Evolutionary conservation across 2,888 invertebrate species (phyloP), one percentile per base, ranked within the genome.

Genomic region (Marronus borbonicus): DNA sequence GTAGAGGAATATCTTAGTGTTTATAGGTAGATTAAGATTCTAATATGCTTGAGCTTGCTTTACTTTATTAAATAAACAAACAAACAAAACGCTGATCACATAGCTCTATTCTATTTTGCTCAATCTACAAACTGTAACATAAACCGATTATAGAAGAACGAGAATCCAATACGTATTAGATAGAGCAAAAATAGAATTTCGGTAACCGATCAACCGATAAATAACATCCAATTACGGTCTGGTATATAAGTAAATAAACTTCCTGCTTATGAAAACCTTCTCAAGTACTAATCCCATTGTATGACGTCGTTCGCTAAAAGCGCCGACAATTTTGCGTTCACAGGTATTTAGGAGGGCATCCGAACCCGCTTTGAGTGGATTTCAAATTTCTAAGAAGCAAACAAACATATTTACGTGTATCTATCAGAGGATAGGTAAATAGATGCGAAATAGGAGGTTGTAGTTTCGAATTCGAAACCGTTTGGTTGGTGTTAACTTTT

Each of bases 211-310:
- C 80, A 80, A 66, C 76, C 66, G 78, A 81, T 80, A 81, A 79
- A 78, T 80, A 80, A 79, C 80, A 80, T 81, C 79, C 80, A 81
- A 81, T 81, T 81, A 81, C 76, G 78, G 76, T 78, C 62, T 80
- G 79, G 44, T 44, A 80, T 78, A 79, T 81, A 81, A 81, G 81
- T 80, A 81, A 77, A 81, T 80, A 80, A 80, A 78, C 69, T 81
- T 81, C 81, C 81, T 81, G 80, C 80, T 80, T 80, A 79, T 81
- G 62, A 74, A 74, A 74, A 74, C 72, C 72, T 74, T 44, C 72
- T 74, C 72, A 36, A 74, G 72, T 74, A 74, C 72, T 74, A 74
- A 74, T 74, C 72, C 72, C 44, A 44, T 60, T 74, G 79, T 64
- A 76, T 44, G 58, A 58, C 17, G 10, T 20, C 55, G 55, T 76